A percentile compares a stretch with the other conserved stretches of the same genome.
Evolutionary conservation across 2,113 vertebrate species (phyloP).

Genomic region (Clarias magur): DNA sequence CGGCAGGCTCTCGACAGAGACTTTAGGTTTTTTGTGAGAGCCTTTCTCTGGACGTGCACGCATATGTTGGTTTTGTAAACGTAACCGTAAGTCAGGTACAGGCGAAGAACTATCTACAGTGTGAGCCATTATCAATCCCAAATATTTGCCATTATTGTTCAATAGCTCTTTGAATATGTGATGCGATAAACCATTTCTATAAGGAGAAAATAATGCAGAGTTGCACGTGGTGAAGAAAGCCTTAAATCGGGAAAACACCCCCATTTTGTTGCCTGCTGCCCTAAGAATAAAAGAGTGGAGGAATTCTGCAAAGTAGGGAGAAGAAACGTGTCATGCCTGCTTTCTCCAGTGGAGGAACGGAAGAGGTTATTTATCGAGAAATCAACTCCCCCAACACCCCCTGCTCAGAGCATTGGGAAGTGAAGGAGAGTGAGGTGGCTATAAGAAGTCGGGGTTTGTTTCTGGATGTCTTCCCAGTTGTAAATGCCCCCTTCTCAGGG

Average conservation of each 20-base stretch:
- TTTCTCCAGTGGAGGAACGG: slow-evolving; percentile 24
- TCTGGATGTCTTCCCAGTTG: slow-evolving; percentile 69
- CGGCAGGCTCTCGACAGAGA: slow-evolving; percentile 54
- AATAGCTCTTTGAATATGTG: slow-evolving; percentile 5
- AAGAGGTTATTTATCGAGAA: slow-evolving; percentile 53
- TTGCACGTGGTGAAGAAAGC: background rate
- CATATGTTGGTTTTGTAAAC: background rate
- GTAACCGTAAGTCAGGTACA: background rate
- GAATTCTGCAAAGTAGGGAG: slow-evolving; percentile 1
- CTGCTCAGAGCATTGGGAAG: slow-evolving; percentile 38
- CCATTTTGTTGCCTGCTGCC: background rate
- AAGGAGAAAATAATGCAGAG: background rate
- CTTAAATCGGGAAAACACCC: background rate
- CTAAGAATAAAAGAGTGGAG: background rate
- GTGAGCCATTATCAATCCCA: slow-evolving; percentile 27
- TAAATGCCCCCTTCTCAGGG: slow-evolving; percentile 74
- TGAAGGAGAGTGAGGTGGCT: slow-evolving; percentile 63
- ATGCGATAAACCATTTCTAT: background rate
- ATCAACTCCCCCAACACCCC: slow-evolving; percentile 58
- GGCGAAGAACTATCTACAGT: background rate
- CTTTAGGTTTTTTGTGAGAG: slow-evolving; percentile 43
- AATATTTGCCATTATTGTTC: slow-evolving; percentile 15
- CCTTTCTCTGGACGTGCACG: slow-evolving; percentile 49
- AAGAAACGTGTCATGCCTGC: slow-evolving; percentile 19
- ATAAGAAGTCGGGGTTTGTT: slow-evolving; percentile 73